These are phyloP conservation scores for Hylaeus anthracinus DNA, from an alignment of 1,140 invertebrate species.

Conservation along the genomic window DNA sequence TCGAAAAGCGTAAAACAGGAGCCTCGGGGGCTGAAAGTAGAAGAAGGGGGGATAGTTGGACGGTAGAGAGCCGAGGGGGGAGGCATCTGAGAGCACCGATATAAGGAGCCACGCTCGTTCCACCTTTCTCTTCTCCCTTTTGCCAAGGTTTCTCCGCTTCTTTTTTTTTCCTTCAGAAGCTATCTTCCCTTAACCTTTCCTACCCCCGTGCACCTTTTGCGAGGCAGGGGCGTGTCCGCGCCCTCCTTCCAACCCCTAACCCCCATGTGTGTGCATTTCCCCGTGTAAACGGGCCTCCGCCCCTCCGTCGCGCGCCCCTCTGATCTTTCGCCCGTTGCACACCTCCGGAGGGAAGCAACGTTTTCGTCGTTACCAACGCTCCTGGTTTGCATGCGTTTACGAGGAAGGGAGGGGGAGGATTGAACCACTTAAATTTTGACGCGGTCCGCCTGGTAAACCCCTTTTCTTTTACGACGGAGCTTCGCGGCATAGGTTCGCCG, in stretches of 20 bases:
- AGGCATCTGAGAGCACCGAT: constrained; percentile 29
- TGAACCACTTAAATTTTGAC: constrained; percentile 7
- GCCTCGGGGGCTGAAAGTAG: constrained; percentile 27
- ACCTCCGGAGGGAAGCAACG: not conserved
- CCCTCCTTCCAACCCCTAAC: not conserved
- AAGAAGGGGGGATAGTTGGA: not conserved
- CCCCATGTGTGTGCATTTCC: constrained; percentile 52
- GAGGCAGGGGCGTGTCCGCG: constrained; percentile 59
- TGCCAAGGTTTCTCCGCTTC: constrained; percentile 36
- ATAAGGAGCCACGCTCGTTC: constrained; percentile 43
- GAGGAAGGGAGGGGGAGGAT: not conserved
- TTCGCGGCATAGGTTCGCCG: not conserved
- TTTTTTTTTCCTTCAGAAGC: constrained; percentile 21
- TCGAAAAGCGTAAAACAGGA: constrained; percentile 81
- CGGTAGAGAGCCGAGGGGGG: not conserved
- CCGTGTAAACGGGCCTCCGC: constrained; percentile 50
- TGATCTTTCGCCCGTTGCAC: not conserved
- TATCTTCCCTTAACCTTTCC: constrained; percentile 48
- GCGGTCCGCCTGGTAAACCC: too few species aligned
- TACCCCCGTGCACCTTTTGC: constrained; percentile 45
- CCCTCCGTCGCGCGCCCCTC: not conserved
- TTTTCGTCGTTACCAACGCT: constrained; percentile 25
- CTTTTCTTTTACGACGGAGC: not conserved
- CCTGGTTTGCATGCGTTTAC: constrained; percentile 24
- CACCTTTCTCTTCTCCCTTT: constrained; percentile 44